Base-by-base conservation (phyloP, 2,113 vertebrate genomes). In the Mirounga angustirostris region DNA sequence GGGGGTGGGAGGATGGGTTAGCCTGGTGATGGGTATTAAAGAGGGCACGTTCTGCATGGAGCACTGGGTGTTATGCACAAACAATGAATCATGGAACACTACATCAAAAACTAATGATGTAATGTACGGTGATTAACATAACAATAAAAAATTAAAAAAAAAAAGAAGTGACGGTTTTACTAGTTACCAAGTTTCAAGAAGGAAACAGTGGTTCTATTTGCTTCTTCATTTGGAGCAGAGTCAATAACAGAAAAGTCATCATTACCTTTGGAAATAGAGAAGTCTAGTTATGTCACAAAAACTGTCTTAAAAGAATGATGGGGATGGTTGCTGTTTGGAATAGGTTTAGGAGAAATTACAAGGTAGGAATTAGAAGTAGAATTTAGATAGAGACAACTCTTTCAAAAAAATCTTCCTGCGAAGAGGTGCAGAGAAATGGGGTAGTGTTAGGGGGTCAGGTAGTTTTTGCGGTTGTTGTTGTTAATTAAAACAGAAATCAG, bases 211-310 rank as follows among this genome's bases (percentile, higher is more conserved):
- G 21, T 76, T 94, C 22, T 0, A 46, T 43, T 80, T 73, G 11
- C n/a, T 65, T 43, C 73, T 90, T 83, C 30, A 24, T 16, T 8
- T 78, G 80, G 69, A 88, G 82, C 28, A 83, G 40, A 91, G 52
- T 82, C 36, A 93, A 11, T 28, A 40, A 73, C 40, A 82, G 36
- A 52, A 76, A 74, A 65, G 15, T 83, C 79, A 52, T 52, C 81
- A 58, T 46, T 85, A 74, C 50, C 43, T 95, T 94, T 94, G 88
- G 54, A 91, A 88, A 71, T 14, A 54, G 43, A 85, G 33, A 91
- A 33, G 40, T 94, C 46, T 91, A 54, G 16, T 84, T 94, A 89
- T 74, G 56, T 65, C 22, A 36, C 46, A 85, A 92, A 89, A 95
- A 46, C 54, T 80, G 8, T 59, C 11, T 76, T 81, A 89, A 14